Conservation (phyloP, 1,140 invertebrate species). For the Lithobius niger region DNA sequence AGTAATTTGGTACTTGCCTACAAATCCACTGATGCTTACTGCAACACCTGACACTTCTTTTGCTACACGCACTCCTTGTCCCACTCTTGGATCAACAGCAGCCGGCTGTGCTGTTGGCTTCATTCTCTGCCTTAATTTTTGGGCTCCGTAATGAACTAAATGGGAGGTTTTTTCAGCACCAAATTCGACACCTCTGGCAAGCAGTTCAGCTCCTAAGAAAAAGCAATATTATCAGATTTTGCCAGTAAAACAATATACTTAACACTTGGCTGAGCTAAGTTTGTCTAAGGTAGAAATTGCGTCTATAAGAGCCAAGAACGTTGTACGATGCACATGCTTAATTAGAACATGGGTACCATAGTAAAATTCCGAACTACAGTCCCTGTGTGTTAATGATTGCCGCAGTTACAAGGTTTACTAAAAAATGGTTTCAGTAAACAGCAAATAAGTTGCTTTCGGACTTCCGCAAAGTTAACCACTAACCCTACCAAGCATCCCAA, state of each 20-base stretch:
- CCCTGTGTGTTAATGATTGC: too few relatives aligned
- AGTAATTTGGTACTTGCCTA: constrained; percentile 37
- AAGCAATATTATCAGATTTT: constrained; percentile 8
- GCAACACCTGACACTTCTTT: constrained; percentile 45
- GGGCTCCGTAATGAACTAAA: constrained; percentile 43
- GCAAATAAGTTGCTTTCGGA: too few relatives aligned
- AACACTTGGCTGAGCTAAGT: not conserved
- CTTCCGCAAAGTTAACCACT: too few relatives aligned
- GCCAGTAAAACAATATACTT: not conserved
- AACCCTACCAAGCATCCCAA: too few relatives aligned
- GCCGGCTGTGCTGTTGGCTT: constrained; percentile 32
- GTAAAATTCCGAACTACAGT: too few relatives aligned
- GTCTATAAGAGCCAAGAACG: too few relatives aligned
- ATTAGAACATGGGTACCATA: too few relatives aligned
- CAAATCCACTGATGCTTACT: constrained; percentile 44
- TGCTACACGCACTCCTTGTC: constrained; percentile 44
- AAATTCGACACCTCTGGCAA: constrained; percentile 47
- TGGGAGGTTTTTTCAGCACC: constrained; percentile 48
- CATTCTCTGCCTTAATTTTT: constrained; percentile 43
- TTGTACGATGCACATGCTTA: too few relatives aligned
- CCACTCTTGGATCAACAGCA: constrained; percentile 34
- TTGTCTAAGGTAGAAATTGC: too few relatives aligned
- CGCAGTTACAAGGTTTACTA: too few relatives aligned
- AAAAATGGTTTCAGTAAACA: too few relatives aligned
- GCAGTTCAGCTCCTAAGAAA: constrained; percentile 44